Conservation (phyloP, 2,113 vertebrate species). For the Psephotus haematonotus region DNA sequence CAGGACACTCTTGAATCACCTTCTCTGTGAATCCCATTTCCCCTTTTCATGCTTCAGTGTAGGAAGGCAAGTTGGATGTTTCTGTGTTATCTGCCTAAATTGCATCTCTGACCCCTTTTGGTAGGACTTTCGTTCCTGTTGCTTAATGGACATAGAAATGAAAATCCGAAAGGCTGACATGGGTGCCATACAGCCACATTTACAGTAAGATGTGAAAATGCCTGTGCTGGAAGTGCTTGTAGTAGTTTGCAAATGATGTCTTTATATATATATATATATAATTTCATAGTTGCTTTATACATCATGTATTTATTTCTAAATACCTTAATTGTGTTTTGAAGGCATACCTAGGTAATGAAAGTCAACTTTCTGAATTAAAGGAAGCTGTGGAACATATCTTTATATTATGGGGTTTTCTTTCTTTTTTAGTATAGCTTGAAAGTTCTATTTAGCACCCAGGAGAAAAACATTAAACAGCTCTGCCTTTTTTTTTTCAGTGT, state of each 20-base stretch:
- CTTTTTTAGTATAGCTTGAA: background rate
- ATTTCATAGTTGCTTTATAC: background rate
- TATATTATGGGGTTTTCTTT: background rate
- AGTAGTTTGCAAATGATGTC: background rate
- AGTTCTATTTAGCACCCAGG: background rate
- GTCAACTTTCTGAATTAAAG: background rate
- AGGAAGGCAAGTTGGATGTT: background rate
- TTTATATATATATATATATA: background rate
- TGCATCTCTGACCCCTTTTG: background rate
- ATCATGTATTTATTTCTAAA: background rate
- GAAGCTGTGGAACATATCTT: background rate
- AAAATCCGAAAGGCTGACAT: background rate
- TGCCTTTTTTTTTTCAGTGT: constrained; percentile 77
- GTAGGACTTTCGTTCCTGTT: background rate
- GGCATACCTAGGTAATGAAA: background rate
- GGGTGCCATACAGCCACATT: background rate
- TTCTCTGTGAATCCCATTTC: background rate
- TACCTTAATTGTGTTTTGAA: background rate
- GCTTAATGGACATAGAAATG: background rate
- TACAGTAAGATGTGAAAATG: background rate
- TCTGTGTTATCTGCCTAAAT: background rate
- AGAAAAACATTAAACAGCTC: background rate
- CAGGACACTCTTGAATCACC: background rate
- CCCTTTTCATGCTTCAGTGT: background rate
- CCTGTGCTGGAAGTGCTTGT: background rate